Conservation (phyloP, 1,140 invertebrate genomes). For the Hypothenemus hampei region DNA sequence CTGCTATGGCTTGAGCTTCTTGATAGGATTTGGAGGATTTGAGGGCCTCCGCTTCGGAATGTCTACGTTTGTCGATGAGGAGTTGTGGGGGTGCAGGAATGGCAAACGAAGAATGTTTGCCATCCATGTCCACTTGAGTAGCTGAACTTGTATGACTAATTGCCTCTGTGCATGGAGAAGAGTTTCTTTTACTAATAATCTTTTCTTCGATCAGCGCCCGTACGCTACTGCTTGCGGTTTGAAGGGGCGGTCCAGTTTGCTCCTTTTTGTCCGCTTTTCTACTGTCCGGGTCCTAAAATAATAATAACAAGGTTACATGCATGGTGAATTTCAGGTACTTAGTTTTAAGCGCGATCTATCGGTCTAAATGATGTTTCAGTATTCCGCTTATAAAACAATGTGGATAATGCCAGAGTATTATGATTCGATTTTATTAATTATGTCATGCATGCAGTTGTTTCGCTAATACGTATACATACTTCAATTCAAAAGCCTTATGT, state of each 20-base stretch:
- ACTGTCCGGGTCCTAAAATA: conserved; percentile 69
- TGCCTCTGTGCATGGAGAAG: conserved; percentile 48
- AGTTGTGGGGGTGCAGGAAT: conserved; percentile 56
- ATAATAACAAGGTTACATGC: too few species aligned
- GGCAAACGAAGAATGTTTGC: conserved; percentile 54
- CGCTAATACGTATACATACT: too few species aligned
- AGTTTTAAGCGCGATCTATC: too few species aligned
- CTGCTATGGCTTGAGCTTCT: conserved; percentile 53
- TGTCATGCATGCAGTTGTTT: too few species aligned
- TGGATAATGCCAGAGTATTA: too few species aligned
- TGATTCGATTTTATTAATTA: too few species aligned
- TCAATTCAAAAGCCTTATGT: too few species aligned
- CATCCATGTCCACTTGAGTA: conserved; percentile 44
- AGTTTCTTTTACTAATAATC: conserved; percentile 75
- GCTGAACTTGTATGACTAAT: conserved; percentile 49
- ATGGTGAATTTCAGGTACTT: too few species aligned
- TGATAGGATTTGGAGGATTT: conserved; percentile 53
- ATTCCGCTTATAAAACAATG: too few species aligned
- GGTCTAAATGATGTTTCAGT: too few species aligned
- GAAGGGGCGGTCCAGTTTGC: conserved; percentile 69
- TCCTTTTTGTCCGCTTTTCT: conserved; percentile 84
- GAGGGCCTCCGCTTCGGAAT: conserved; percentile 62
- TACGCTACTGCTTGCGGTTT: conserved; percentile 83
- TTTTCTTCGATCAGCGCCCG: conserved; percentile 86
- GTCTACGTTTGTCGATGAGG: conserved; percentile 52